Percentiles rank a stretch among this genome's conserved stretches.
Conservation (phyloP, 2,113 vertebrate genomes). For the Melospiza georgiana region DNA sequence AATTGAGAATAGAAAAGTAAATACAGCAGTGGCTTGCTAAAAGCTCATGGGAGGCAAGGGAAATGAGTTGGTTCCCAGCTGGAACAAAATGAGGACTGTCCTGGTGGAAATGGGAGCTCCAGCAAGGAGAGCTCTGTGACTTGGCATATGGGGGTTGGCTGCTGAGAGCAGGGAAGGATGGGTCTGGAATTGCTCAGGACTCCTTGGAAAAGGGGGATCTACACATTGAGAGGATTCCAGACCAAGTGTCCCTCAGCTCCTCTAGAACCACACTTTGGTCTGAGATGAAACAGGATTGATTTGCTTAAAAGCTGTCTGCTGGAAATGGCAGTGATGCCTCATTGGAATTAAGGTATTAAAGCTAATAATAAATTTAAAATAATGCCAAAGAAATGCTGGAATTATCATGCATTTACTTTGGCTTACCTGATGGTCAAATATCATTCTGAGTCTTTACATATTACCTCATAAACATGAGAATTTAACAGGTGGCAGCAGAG, state of each 20-base stretch:
- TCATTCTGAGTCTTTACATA: not conserved
- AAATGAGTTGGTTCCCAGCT: not conserved
- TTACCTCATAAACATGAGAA: not conserved
- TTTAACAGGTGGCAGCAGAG: not conserved
- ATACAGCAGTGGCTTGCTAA: not conserved
- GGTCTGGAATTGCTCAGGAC: not conserved
- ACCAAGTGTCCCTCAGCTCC: not conserved
- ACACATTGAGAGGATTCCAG: not conserved
- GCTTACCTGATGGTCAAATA: not conserved
- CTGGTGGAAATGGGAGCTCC: not conserved
- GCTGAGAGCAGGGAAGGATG: not conserved
- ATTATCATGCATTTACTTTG: not conserved
- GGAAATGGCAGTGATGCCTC: not conserved
- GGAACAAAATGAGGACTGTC: not conserved
- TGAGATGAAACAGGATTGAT: not conserved
- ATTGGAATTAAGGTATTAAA: not conserved
- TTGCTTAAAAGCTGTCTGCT: not conserved
- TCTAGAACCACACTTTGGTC: not conserved
- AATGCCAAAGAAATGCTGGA: not conserved
- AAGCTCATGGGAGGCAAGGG: not conserved
- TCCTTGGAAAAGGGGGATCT: not conserved
- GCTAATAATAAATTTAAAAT: not conserved
- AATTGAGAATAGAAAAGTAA: not conserved
- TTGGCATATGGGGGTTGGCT: not conserved
- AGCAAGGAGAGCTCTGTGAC: not conserved